Base-by-base conservation (phyloP, 2,888 invertebrate genomes). In the Clusia tigrina region DNA sequence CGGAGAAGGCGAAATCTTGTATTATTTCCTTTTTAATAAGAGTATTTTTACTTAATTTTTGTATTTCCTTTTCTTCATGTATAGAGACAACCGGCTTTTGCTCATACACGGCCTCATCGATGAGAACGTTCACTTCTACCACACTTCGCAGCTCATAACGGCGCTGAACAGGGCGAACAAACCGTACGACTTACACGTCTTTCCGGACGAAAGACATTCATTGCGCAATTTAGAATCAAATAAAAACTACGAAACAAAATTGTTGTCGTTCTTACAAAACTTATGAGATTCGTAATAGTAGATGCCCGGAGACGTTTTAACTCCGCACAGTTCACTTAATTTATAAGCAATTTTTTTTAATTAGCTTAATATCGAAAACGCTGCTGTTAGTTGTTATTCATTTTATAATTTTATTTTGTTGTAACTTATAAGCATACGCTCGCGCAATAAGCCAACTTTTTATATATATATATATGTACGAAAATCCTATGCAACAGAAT, bases 111-210 rank as follows among this genome's bases (percentile, higher is more conserved):
- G 99, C 1, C 85, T 98, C 67, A 96, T 96, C 62, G 99, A 99
- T 82, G 99, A 99, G 84, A 99, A 99, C 82, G 99, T 99, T 0
- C 99, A 99, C 83, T 98, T 99, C 84, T 91, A 92, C 72, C 99
- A 99, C 84, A 96, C 97, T 15, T 94, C 94, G 74, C 91, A 93
- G 71, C 86, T 99, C 65, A 91, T 99, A 23, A 92, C 94, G 68
- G 92, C 93, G 62, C 87, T 99, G 66, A 91, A 98, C 61, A 90
- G 93, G 71, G 91, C 92, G n/a, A 96, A 97, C 67, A 99, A 99
- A 84, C 98, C 98, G 1, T 97, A 98, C 81, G 90, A 95, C 74
- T 84, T 96, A 66, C 93, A 98, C 89, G 89, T 99, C 20, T 99
- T 98, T 82, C 98, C 99, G 0, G 93, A 93, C 69, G 99, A 99